Evolutionary conservation across 2,888 invertebrate genomes (phyloP), one percentile per base, ranked within the genome.

Genomic region (Belgica antarctica): DNA sequence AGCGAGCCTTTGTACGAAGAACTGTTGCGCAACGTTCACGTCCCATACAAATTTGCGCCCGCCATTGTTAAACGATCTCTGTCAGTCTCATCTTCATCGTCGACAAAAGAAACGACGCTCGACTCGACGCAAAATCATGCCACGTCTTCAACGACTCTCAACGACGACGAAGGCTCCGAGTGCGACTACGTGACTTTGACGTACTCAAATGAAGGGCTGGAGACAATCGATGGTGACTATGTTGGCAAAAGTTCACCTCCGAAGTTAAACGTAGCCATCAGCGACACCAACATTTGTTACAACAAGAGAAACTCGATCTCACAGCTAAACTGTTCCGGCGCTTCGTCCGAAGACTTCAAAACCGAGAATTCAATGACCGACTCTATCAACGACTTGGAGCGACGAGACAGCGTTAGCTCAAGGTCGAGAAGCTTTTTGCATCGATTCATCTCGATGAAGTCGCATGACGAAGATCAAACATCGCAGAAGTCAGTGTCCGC

Each of bases 41-140:
- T 80, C n/a, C 80, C 80, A 5, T 80, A 80, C 71, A 80, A 80
- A 65, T 80, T 79, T 73, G 79, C 80, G 0, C 80, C 80, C 0
- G 75, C 78, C 0, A 27, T 70, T 1, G 7, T 70, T 0, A 68
- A 57, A 57, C 24, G 68, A 68, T 68, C 68, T 31, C 52, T 47
- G n/a, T 68, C 68, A 68, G 34, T 52, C 19, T 68, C 68, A 19
- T 68, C 68, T 12, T 17, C 57, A 22, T 70, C 70, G 15, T 70
- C 59, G 2, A 24, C 15, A 12, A 70, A 70, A 17, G 61, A 70
- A 25, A 15, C 12, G 2, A n/a, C n/a, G n/a, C 12, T 47, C 17
- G 19, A 65, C 4, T 22, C 3, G n/a, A 22, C 12, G 2, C 8
- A 7, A 36, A 36, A n/a, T 22, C 15, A 46, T 10, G 12, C 10